Evolutionary conservation across 1,140 invertebrate genomes (phyloP).

Genomic region (Cherax destructor): DNA sequence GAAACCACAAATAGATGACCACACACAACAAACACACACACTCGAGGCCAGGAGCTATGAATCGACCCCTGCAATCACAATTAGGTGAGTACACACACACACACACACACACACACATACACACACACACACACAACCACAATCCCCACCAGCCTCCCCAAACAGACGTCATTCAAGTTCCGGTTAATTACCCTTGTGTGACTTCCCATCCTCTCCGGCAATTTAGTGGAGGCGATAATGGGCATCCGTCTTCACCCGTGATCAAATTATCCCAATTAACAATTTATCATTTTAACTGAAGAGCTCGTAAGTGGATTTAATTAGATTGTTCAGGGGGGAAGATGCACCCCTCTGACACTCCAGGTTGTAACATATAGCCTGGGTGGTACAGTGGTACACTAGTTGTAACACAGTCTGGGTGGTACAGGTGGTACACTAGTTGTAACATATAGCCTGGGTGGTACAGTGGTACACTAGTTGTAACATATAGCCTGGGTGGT

Average conservation of each 20-base stretch:
- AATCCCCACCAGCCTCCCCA: not conserved
- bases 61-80: not conserved
- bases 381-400: too few species aligned
- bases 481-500: too few species aligned
- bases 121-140: not conserved
- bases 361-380: too few species aligned
- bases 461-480: too few species aligned
- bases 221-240: slow-evolving; percentile 24
- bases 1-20: too few species aligned
- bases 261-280: slow-evolving; percentile 34
- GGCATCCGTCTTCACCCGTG: slow-evolving; percentile 32
- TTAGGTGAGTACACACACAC: too few species aligned
- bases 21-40: too few species aligned
- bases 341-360: too few species aligned
- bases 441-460: too few species aligned
- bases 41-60: not conserved
- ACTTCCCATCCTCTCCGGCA: slow-evolving; percentile 10
- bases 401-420: too few species aligned
- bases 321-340: slow-evolving; percentile 18
- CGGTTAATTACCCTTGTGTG: slow-evolving; percentile 25
- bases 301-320: slow-evolving; percentile 23
- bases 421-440: too few species aligned
- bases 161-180: not conserved
- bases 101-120: too few species aligned
- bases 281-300: slow-evolving; percentile 28